Percentiles rank a stretch among this genome's conserved stretches.
phyloP scores from a whole-genome alignment of 2,113 vertebrate species.

The Mus spicilegus region DNA sequence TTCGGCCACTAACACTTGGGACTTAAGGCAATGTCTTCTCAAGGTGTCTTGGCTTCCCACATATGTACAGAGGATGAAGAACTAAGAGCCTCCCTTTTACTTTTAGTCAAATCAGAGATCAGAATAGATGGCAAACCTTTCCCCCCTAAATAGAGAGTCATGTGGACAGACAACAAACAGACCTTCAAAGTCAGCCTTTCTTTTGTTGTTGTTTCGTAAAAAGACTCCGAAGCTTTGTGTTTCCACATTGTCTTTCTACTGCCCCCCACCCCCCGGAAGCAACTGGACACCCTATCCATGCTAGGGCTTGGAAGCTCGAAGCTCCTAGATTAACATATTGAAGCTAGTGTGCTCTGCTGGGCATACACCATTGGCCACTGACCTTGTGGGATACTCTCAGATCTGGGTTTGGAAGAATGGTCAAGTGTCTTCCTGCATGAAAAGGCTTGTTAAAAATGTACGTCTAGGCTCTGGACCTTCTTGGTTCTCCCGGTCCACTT shows the following conservation, averaged over 20 bases:
- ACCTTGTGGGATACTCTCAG: neutral
- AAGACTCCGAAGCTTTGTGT: neutral
- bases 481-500: neutral
- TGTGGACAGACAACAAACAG: neutral
- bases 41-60: neutral
- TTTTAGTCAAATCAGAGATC: neutral
- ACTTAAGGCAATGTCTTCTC: neutral
- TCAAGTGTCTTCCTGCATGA: too few relatives aligned
- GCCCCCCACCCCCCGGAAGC: neutral
- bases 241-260: neutral
- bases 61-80: neutral
- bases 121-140: neutral
- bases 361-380: neutral
- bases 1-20: neutral
- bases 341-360: neutral
- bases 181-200: neutral
- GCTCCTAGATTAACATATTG: too few relatives aligned
- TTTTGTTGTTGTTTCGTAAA: neutral
- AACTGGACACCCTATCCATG: rapidly evolving
- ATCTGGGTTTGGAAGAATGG: neutral
- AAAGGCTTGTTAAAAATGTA: neutral
- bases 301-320: neutral
- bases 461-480: neutral
- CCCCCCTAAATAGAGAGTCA: neutral
- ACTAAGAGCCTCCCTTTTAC: neutral